Conservation (phyloP, 1,140 invertebrate genomes). For the Magallana ariakensis region DNA sequence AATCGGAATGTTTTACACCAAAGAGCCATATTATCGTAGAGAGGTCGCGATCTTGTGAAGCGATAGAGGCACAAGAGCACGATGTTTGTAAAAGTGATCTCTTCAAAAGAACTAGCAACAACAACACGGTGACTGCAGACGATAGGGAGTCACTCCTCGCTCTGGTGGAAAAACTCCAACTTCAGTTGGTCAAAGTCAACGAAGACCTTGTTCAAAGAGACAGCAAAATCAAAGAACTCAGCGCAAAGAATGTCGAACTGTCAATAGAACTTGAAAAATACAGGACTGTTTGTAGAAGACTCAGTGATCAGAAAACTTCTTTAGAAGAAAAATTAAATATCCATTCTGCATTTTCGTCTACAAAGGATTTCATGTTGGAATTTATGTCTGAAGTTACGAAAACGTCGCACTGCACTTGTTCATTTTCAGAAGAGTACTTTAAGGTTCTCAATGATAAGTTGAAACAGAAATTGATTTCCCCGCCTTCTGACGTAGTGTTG, state of each 20-base stretch:
- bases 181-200: constrained; percentile 9
- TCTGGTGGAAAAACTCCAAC: background rate
- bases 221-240: constrained; percentile 7
- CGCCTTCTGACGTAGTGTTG: background rate
- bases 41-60: background rate
- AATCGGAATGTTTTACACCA: background rate
- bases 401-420: background rate
- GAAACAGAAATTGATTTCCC: constrained; percentile 22
- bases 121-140: background rate
- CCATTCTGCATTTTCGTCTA: background rate
- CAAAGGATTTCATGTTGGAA: background rate
- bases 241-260: background rate
- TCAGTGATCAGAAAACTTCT: background rate
- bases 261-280: background rate
- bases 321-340: background rate
- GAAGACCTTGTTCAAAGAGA: constrained; percentile 15
- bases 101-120: background rate
- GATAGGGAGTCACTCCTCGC: background rate
- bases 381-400: constrained; percentile 14
- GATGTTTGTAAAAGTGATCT: background rate
- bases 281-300: constrained; percentile 2
- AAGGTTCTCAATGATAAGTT: constrained; percentile 41
- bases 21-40: background rate
- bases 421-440: background rate
- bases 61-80: background rate